phyloP scores from a whole-genome alignment of 2,797 vertebrate genomes.

The Microhierax caerulescens region DNA sequence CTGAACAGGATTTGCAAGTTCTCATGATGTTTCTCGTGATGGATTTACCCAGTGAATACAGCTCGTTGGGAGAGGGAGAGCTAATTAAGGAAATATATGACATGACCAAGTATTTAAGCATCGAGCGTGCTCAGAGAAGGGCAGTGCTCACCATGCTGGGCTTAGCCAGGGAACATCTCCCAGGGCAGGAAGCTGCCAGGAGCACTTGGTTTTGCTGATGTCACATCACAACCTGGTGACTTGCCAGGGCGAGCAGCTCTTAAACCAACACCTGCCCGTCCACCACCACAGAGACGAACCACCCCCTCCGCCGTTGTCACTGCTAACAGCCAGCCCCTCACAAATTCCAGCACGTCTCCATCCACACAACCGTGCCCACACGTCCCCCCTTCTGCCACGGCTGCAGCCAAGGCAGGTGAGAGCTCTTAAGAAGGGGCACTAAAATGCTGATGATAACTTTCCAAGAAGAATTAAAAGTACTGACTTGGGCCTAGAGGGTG shows the following conservation, averaged over 20 bases:
- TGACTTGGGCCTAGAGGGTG: not conserved
- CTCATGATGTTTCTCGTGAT: not conserved
- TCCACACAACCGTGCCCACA: rapidly evolving
- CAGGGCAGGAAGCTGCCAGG: rapidly evolving
- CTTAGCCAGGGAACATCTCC: not conserved
- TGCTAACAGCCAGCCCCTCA: rapidly evolving
- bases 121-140: rapidly evolving
- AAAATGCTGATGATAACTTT: rapidly evolving
- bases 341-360: not conserved
- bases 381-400: not conserved
- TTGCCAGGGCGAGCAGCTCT: not conserved
- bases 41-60: not conserved
- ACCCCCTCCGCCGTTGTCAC: rapidly evolving
- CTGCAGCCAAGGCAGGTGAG: not conserved
- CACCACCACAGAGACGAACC: rapidly evolving
- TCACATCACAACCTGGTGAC: constrained; percentile 30
- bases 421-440: not conserved
- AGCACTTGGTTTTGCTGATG: not conserved
- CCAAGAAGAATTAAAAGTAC: not conserved
- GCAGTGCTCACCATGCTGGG: rapidly evolving
- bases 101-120: not conserved
- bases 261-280: rapidly evolving
- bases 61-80: not conserved
- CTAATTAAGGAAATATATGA: rapidly evolving
- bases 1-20: not conserved